Evolutionary conservation across 2,888 invertebrate species (phyloP).

Genomic region (Lapara coniferarum): DNA sequence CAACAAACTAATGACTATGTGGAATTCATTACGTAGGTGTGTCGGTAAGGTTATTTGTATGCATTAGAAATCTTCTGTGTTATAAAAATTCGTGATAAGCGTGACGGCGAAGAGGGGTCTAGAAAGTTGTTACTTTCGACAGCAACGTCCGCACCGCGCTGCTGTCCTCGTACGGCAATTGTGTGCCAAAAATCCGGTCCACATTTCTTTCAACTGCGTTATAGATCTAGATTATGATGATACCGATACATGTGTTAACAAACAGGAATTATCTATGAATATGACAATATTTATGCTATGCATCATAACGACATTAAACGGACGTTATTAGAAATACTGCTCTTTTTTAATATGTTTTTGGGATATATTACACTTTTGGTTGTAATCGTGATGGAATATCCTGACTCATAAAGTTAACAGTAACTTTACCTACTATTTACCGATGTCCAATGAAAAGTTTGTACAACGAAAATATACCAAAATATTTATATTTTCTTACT

Average conservation of each 20-base stretch:
- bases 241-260: constrained; percentile 5
- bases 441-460: no score
- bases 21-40: constrained; percentile 12
- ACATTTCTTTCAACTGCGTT: constrained; percentile 44
- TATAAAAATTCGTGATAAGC: constrained; percentile 74
- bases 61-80: constrained; percentile 65
- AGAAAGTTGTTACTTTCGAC: constrained; percentile 79
- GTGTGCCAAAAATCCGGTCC: constrained; percentile 72
- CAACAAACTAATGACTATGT: neutral
- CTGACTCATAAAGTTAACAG: no score
- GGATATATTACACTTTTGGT: no score
- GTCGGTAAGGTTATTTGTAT: constrained; percentile 34
- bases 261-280: neutral
- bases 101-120: constrained; percentile 71
- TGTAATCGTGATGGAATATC: no score
- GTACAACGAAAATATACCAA: no score
- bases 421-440: no score
- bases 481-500: no score
- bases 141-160: constrained; percentile 46
- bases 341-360: no score
- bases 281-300: neutral
- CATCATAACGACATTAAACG: no score
- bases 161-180: constrained; percentile 49
- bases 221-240: constrained; percentile 27
- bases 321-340: no score